Evolutionary conservation across 2,113 vertebrate species (phyloP), one percentile per base, ranked within the genome.

Genomic region (Erythrolamprus reginae): DNA sequence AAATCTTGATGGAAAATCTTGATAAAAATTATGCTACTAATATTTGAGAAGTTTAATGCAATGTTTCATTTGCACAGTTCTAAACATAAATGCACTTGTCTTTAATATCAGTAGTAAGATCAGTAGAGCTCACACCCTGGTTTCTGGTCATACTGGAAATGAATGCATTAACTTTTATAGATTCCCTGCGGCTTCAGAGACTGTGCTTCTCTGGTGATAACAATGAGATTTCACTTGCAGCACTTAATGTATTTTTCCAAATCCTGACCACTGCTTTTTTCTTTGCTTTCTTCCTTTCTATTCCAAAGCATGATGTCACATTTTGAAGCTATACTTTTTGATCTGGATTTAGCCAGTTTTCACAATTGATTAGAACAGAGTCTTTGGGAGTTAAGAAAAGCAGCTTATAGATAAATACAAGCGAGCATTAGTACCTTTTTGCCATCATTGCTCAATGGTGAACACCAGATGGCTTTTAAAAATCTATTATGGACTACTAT

Each of bases 41-140:
- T 23, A 24, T 82, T 51, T 50, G 83, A 28, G 24, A 19, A 83
- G 12, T 47, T 0, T 9, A 42, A 6, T 65, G 82, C 56, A 1
- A 10, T 1, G 55, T 7, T 50, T 21, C 8, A 0, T 51, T 84
- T 84, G 42, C 56, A 38, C 91, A 88, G 53, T 88, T 0, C 0
- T 70, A 0, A 28, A 56, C 84, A 86, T 28, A 33, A 90, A 90
- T 86, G 91, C 88, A 70, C 51, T 84, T 90, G 0, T 50, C 55
- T 84, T 28, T 4, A 89, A 93, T 92, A 85, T 84, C 91, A 93
- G 51, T 77, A 87, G 8, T 90, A 87, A 91, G 88, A 90, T 90
- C 92, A 91, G 87, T 56, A 87, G 92, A 91, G 92, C 93, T 94
- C 88, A 82, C 92, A 92, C 88, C 38, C 86, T 89, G n/a, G 85